Evolutionary conservation across 2,888 invertebrate species (phyloP).

Genomic region (Cerastis rubricosa): DNA sequence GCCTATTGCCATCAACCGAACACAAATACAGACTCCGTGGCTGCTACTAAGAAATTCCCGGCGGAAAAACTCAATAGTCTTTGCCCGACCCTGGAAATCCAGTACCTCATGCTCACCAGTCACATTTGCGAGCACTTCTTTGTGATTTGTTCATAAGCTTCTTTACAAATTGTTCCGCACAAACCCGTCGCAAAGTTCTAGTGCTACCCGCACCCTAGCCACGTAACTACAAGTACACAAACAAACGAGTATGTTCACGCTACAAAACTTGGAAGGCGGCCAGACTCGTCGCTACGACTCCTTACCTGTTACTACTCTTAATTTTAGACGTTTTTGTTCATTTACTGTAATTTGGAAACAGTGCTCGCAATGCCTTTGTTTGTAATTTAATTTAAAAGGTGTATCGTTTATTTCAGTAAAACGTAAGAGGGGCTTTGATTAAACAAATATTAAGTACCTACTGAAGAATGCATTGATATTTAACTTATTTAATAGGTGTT

Average conservation of each 20-base stretch:
- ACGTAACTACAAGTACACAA: conserved; percentile 36
- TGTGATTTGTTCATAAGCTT: not conserved
- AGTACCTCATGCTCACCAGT: too few relatives aligned
- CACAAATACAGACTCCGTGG: too few relatives aligned
- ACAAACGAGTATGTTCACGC: conserved; percentile 51
- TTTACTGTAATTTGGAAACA: conserved; percentile 22
- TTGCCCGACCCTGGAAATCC: too few relatives aligned
- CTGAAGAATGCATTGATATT: not conserved
- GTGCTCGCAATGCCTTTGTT: conserved; percentile 1
- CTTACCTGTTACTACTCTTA: conserved; percentile 58
- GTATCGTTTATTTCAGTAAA: not conserved
- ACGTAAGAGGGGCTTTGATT: not conserved
- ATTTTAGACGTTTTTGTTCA: conserved; percentile 40
- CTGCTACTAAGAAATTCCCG: too few relatives aligned
- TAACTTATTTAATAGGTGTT: not conserved
- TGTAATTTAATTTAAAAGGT: conserved; percentile 6
- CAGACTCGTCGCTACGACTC: conserved; percentile 29
- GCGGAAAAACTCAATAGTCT: too few relatives aligned
- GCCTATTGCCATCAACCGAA: too few relatives aligned
- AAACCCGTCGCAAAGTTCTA: conserved; percentile 7
- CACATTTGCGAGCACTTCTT: too few relatives aligned
- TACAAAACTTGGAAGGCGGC: conserved; percentile 46
- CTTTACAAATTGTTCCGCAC: not conserved
- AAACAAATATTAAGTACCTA: not conserved
- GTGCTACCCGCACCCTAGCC: conserved; percentile 18